These are phyloP conservation scores for Aplochiton taeniatus DNA, from an alignment of 2,797 vertebrate species.

Conservation along the genomic window DNA sequence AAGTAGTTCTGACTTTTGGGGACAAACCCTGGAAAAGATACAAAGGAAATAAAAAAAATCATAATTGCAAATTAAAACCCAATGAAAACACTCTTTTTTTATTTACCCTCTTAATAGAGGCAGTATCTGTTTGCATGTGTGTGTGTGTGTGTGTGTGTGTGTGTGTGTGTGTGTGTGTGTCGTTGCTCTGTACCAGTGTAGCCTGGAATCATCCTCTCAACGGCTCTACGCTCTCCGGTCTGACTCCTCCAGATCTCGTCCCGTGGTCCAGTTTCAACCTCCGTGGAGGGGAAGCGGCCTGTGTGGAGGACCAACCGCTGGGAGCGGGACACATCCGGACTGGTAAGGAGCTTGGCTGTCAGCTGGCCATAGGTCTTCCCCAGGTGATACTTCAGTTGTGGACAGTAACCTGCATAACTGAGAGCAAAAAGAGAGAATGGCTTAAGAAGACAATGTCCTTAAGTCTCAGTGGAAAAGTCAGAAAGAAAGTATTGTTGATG, in stretches of 20 bases:
- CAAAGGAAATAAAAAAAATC: neutral
- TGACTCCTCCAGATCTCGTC: slow-evolving; percentile 34
- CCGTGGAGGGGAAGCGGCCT: slow-evolving; percentile 16
- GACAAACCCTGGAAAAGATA: slow-evolving; percentile 70
- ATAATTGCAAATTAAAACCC: neutral
- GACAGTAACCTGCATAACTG: slow-evolving; percentile 81
- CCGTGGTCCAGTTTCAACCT: neutral
- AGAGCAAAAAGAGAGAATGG: slow-evolving; percentile 6
- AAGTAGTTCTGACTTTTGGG: slow-evolving; percentile 75
- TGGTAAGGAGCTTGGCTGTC: slow-evolving; percentile 69
- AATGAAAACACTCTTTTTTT: neutral
- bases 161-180: neutral
- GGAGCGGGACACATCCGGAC: slow-evolving; percentile 51
- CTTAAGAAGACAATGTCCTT: no score
- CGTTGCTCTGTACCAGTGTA: slow-evolving; percentile 72
- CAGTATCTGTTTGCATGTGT: neutral
- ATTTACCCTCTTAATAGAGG: no score
- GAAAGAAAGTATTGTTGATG: neutral
- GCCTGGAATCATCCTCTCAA: slow-evolving; percentile 70
- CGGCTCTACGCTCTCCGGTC: slow-evolving; percentile 22
- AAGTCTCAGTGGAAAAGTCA: neutral
- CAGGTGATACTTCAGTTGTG: slow-evolving; percentile 75
- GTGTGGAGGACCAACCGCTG: slow-evolving; percentile 54
- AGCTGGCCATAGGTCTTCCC: slow-evolving; percentile 75
- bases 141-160: neutral